These are phyloP conservation scores for Procambarus clarkii DNA, from an alignment of 1,140 invertebrate species.

Conservation along the genomic window DNA sequence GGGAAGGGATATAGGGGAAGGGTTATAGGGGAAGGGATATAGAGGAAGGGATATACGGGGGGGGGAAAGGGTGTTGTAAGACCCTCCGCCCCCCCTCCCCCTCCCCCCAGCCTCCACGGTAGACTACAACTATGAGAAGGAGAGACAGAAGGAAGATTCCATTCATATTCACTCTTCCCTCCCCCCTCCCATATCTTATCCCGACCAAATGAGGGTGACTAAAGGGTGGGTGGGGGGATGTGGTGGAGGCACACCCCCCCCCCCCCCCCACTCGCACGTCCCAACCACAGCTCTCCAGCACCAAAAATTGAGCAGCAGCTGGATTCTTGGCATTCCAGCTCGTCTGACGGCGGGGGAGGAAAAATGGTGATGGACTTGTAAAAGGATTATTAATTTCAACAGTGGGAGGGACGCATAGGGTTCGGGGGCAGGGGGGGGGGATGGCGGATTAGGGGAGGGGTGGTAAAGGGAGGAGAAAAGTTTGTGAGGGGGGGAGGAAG, in stretches of 20 bases:
- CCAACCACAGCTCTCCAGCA: conserved; percentile 48
- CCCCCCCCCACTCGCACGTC: conserved; percentile 25
- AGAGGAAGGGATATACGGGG: too few species aligned
- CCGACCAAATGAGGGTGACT: background rate
- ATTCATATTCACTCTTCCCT: too few species aligned
- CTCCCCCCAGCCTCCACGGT: background rate
- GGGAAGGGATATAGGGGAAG: too few species aligned
- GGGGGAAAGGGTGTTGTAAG: too few species aligned
- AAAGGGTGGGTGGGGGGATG: background rate
- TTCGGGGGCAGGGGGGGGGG: background rate
- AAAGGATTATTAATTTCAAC: conserved; percentile 57
- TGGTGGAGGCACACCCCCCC: background rate
- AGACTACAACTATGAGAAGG: too few species aligned
- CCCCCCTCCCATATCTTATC: too few species aligned
- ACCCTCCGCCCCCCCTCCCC: background rate
- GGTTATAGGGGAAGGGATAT: too few species aligned
- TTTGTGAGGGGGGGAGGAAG: background rate
- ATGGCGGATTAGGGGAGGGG: background rate
- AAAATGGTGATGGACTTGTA: conserved; percentile 38
- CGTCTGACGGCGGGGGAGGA: conserved; percentile 24
- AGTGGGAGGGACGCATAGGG: background rate
- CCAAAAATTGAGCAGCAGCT: conserved; percentile 46
- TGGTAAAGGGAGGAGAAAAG: background rate
- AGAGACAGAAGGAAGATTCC: too few species aligned
- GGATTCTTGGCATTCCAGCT: conserved; percentile 50